phyloP scores from a whole-genome alignment of 2,113 vertebrate species.

The Nymphicus hollandicus region DNA sequence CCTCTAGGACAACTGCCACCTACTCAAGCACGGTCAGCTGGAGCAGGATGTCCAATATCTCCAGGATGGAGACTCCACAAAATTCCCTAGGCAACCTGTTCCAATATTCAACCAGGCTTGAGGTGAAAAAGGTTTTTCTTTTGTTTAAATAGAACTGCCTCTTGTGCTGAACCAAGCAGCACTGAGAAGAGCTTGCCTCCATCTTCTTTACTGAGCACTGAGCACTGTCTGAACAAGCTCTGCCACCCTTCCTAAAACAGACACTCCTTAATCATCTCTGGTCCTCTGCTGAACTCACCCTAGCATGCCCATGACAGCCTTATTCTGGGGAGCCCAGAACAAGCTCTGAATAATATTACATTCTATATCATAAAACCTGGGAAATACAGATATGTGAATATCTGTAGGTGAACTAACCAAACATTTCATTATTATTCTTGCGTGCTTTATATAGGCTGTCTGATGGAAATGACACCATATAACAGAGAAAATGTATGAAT shows the following conservation, averaged over 20 bases:
- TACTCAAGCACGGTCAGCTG: background rate
- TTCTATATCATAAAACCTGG: background rate
- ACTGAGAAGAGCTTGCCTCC: background rate
- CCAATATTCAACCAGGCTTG: background rate
- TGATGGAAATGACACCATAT: accelerated
- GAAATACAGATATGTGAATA: background rate
- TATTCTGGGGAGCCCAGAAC: background rate
- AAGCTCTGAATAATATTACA: background rate
- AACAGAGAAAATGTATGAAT: background rate
- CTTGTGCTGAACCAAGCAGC: background rate
- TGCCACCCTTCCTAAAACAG: background rate
- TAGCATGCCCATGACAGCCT: background rate
- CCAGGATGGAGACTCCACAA: background rate
- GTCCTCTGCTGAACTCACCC: background rate
- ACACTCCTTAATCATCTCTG: background rate
- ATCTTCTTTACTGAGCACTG: background rate
- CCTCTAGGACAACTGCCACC: background rate
- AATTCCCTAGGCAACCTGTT: background rate
- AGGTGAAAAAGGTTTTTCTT: background rate
- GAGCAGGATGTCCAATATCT: background rate
- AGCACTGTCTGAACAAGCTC: background rate
- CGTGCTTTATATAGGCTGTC: background rate
- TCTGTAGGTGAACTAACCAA: background rate
- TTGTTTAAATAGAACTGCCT: background rate
- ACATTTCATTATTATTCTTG: background rate